These are phyloP conservation scores for Oxygymnocypris stewartii DNA, from an alignment of 2,113 vertebrate species.

Conservation along the genomic window DNA sequence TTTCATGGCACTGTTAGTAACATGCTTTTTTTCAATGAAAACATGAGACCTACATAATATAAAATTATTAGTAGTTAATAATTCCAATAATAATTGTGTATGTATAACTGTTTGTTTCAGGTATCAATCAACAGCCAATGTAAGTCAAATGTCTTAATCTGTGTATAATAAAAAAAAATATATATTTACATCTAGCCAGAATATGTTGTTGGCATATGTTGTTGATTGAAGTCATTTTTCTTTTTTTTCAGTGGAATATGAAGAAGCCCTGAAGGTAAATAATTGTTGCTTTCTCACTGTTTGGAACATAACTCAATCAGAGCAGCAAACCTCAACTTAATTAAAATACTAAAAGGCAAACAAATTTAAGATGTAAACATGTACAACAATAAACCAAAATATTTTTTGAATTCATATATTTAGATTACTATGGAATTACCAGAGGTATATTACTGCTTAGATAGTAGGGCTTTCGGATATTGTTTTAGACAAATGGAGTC, in stretches of 20 bases:
- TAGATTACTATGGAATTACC: not conserved
- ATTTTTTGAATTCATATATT: not conserved
- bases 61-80: not conserved
- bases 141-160: slow-evolving; percentile 52
- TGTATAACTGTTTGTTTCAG: slow-evolving; percentile 55
- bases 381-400: not conserved
- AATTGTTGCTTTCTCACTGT: not conserved
- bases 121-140: slow-evolving; percentile 75
- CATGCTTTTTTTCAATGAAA: not conserved
- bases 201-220: not conserved
- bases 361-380: not conserved
- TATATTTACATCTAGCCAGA: not conserved
- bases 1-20: not conserved
- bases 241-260: slow-evolving; percentile 72
- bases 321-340: not conserved
- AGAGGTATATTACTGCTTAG: not conserved
- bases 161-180: not conserved
- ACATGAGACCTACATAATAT: not conserved
- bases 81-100: not conserved
- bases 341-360: not conserved
- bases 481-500: too few relatives aligned
- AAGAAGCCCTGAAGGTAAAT: slow-evolving; percentile 74
- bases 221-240: not conserved
- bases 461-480: too few relatives aligned
- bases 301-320: not conserved